These are phyloP conservation scores for Fragum whitleyi DNA, from an alignment of 2,888 invertebrate genomes.

Conservation along the genomic window DNA sequence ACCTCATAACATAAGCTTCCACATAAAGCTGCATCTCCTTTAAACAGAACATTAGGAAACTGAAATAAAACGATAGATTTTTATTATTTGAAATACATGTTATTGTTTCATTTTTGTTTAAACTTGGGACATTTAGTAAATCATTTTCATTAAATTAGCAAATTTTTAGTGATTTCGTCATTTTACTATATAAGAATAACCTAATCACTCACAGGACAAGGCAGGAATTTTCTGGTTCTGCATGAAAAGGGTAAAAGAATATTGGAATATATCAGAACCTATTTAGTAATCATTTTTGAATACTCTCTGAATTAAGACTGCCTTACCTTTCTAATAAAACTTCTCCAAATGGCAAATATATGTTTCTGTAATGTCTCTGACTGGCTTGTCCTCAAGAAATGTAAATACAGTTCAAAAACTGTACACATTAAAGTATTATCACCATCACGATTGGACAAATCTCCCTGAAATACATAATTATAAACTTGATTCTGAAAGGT, in stretches of 20 bases:
- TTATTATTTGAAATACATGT: too few relatives aligned
- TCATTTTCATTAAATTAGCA: too few relatives aligned
- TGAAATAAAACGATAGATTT: constrained; percentile 65
- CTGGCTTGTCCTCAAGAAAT: constrained; percentile 95
- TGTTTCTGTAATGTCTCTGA: constrained; percentile 96
- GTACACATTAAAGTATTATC: constrained; percentile 92
- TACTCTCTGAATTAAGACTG: too few relatives aligned
- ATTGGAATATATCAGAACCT: too few relatives aligned
- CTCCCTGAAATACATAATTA: constrained; percentile 78
- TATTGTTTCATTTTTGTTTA: too few relatives aligned
- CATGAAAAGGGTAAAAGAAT: too few relatives aligned
- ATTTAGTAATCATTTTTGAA: too few relatives aligned
- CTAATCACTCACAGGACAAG: too few relatives aligned
- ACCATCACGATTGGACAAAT: constrained; percentile 87
- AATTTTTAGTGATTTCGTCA: too few relatives aligned
- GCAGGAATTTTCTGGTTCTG: too few relatives aligned
- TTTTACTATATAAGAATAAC: too few relatives aligned
- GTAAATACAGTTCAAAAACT: constrained; percentile 93
- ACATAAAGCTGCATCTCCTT: constrained; percentile 83
- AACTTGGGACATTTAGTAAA: too few relatives aligned
- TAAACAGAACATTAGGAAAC: constrained; percentile 83
- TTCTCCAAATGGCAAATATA: constrained; percentile 95
- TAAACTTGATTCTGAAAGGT: constrained; percentile 91
- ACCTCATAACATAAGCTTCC: constrained; percentile 84
- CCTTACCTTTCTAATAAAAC: constrained; percentile 90